These are phyloP conservation scores for Scaptomyza montana DNA, from an alignment of 1,140 invertebrate species.

Conservation along the genomic window DNA sequence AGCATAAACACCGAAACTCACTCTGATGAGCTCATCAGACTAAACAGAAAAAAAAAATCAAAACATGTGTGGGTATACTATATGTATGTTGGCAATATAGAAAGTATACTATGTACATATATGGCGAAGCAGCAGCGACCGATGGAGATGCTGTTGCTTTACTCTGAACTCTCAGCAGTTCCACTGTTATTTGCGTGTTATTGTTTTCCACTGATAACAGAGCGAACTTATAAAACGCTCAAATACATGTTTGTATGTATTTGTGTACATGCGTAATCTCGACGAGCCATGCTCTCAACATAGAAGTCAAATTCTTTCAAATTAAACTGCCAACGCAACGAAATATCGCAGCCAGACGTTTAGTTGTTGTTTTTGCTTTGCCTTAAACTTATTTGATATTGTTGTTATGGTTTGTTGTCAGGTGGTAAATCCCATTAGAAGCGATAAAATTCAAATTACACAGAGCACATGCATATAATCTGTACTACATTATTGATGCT, in stretches of 20 bases:
- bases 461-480: not conserved
- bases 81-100: slow-evolving; percentile 16
- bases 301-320: slow-evolving; percentile 32
- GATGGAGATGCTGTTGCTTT: slow-evolving; percentile 8
- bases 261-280: slow-evolving; percentile 45
- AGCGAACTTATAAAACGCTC: not conserved
- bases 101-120: not conserved
- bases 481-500: not conserved
- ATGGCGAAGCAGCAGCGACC: slow-evolving; percentile 1
- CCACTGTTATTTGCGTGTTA: slow-evolving; percentile 7
- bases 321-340: slow-evolving; percentile 53
- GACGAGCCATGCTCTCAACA: slow-evolving; percentile 38
- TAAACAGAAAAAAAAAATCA: slow-evolving; percentile 11
- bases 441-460: not conserved
- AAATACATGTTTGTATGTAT: slow-evolving; percentile 1
- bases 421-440: not conserved
- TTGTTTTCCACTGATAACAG: slow-evolving; percentile 36
- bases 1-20: slow-evolving; percentile 41
- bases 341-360: slow-evolving; percentile 27
- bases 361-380: not conserved
- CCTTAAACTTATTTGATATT: not conserved
- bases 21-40: slow-evolving; percentile 52
- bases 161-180: not conserved
- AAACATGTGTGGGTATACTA: slow-evolving; percentile 10
- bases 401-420: not conserved